Evolutionary conservation across 1,140 invertebrate genomes (phyloP), one percentile per base, ranked within the genome.

Genomic region (Temnothorax longispinosus): DNA sequence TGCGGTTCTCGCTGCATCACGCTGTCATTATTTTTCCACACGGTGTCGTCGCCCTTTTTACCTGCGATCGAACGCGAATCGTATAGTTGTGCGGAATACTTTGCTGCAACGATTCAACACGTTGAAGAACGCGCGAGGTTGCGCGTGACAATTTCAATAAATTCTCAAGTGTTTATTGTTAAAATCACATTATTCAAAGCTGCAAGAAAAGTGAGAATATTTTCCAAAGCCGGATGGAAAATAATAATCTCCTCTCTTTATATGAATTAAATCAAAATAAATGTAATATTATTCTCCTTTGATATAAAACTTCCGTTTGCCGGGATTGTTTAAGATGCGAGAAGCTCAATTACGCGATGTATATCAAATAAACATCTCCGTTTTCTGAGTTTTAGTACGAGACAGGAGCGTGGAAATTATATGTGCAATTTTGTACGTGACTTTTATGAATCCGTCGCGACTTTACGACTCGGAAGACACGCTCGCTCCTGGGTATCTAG

Each of bases 21-120:
- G n/a, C 13, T 84, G 80, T 44, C 41, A 84, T 84, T 75, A 84
- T 75, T 84, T 84, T 84, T 58, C 56, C 41, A 38, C 69, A 27
- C 35, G 41, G 56, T 50, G 41, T 58, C 41, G 41, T 60, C 52
- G 21, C n/a, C 13, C 11, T 72, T 82, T 62, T 75, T n/a, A 60
- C 69, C n/a, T 62, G n/a, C 69, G 69, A 84, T 74, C 54, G 80
- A 84, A 65, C 77, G 54, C 35, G 47, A 41, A 64, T 27, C 62
- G 41, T 54, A 50, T 35, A 32, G 41, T 32, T 62, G 27, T 27
- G 27, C 27, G 69, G 18, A 60, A 62, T 32, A 13, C 27, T 71
- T 62, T 62, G 69, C 47, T 50, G 21, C 21, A 60, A 81, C 52
- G 50, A 71, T 72, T 82, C 67, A 21, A 52, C 47, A 41, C 4